These are phyloP conservation scores for Piprites chloris DNA, from an alignment of 2,113 vertebrate genomes.

Conservation along the genomic window DNA sequence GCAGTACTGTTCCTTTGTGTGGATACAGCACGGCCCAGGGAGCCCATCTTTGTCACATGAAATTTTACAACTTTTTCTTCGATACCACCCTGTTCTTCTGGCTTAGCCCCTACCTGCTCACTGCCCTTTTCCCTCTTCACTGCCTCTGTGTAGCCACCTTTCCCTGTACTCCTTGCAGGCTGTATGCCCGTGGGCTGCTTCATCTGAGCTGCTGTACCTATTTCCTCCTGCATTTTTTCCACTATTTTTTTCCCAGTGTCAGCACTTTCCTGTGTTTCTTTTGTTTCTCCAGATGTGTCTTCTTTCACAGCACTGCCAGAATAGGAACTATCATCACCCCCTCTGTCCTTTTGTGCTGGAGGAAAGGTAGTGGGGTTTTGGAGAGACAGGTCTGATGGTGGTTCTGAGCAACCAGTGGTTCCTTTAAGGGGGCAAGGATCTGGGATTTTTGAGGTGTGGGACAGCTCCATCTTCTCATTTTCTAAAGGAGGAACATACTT, in stretches of 20 bases:
- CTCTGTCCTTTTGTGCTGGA: neutral
- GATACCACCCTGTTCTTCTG: neutral
- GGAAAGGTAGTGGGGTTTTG: constrained; percentile 14
- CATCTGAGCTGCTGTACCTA: neutral
- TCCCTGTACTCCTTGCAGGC: fast-evolving
- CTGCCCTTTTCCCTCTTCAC: neutral
- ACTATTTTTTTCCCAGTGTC: neutral
- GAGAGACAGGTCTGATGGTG: constrained; percentile 12
- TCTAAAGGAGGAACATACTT: constrained; percentile 55
- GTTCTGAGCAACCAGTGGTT: neutral
- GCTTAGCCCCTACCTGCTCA: neutral
- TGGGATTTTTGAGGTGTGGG: constrained; percentile 31
- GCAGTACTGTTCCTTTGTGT: neutral
- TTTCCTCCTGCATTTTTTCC: neutral
- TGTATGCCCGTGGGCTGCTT: neutral
- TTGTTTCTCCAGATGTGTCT: neutral
- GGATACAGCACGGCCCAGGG: neutral
- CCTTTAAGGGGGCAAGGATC: constrained; percentile 22
- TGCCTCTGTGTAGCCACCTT: neutral
- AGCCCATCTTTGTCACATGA: neutral
- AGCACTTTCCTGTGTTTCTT: neutral
- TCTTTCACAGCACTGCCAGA: neutral
- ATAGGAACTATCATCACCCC: neutral
- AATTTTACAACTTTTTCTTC: neutral
- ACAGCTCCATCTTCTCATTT: constrained; percentile 64